phyloP scores from a whole-genome alignment of 2,113 vertebrate genomes.

The Apistogramma diplotaenia region DNA sequence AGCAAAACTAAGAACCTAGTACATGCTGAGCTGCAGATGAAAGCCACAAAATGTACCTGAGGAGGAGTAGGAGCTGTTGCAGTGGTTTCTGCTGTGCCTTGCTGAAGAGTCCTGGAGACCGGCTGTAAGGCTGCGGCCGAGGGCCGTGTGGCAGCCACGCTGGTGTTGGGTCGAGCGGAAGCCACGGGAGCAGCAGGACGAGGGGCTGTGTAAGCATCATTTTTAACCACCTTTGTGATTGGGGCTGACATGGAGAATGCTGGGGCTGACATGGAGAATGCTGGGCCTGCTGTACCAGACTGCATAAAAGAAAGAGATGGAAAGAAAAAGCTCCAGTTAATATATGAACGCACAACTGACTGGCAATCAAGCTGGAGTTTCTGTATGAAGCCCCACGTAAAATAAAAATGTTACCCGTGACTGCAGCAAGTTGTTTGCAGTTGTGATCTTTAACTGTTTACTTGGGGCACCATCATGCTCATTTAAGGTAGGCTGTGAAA shows the following conservation, averaged over 20 bases:
- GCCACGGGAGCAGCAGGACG: conserved; percentile 72
- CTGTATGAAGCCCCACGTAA: not conserved
- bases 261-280: conserved; percentile 82
- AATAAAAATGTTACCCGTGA: conserved; percentile 75
- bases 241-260: conserved; percentile 85
- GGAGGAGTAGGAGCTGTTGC: conserved; percentile 66
- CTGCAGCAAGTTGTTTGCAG: conserved; percentile 79
- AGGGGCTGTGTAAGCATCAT: conserved; percentile 89
- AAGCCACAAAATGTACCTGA: conserved; percentile 68
- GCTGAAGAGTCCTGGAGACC: conserved; percentile 85
- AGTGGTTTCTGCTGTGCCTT: conserved; percentile 46
- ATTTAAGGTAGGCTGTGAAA: conserved; percentile 51
- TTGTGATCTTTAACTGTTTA: conserved; percentile 89
- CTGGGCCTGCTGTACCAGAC: conserved; percentile 77
- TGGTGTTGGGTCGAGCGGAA: conserved; percentile 60
- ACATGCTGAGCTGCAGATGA: not conserved
- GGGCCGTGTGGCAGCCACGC: conserved; percentile 57
- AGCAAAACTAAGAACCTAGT: not conserved
- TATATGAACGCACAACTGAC: not conserved
- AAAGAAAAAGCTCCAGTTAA: not conserved
- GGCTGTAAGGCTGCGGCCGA: conserved; percentile 79
- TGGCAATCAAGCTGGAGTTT: not conserved
- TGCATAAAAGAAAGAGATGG: conserved; percentile 39
- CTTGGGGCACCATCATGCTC: conserved; percentile 76
- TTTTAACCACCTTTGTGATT: conserved; percentile 97